These are phyloP conservation scores for Pipra filicauda DNA, from an alignment of 2,113 vertebrate species.

Conservation along the genomic window DNA sequence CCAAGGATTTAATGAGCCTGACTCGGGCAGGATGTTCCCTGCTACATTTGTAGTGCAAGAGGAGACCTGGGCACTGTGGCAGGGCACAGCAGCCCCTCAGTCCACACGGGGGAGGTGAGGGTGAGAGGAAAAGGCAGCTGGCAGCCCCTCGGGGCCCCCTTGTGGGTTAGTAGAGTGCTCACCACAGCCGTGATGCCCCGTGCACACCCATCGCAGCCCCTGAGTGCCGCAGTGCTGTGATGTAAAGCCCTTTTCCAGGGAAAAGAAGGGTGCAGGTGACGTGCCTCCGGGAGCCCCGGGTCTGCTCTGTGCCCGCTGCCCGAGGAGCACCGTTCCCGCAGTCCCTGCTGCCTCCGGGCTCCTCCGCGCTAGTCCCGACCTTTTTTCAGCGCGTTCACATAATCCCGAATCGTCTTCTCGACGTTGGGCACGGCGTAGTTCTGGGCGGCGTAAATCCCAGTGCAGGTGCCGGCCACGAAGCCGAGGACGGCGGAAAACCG, in stretches of 20 bases:
- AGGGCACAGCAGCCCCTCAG: not conserved
- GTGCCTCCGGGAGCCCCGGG: not conserved
- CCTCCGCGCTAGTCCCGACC: slow-evolving; percentile 77
- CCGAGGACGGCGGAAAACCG: slow-evolving; percentile 91
- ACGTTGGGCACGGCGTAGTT: slow-evolving; percentile 86
- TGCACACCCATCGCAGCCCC: not conserved
- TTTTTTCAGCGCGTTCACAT: slow-evolving; percentile 79
- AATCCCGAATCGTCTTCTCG: slow-evolving; percentile 87
- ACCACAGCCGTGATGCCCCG: not conserved
- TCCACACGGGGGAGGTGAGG: not conserved
- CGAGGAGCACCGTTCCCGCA: not conserved
- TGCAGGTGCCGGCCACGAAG: slow-evolving; percentile 85
- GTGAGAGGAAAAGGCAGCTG: not conserved
- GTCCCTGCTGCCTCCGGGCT: not conserved
- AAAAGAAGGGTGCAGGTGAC: not conserved
- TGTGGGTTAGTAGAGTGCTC: not conserved
- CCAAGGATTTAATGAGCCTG: slow-evolving; percentile 18
- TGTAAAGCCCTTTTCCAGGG: not conserved
- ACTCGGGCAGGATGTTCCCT: not conserved
- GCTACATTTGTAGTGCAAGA: not conserved
- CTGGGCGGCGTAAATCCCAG: slow-evolving; percentile 91
- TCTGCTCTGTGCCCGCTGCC: not conserved
- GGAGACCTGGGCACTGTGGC: not conserved
- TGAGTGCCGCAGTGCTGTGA: not conserved
- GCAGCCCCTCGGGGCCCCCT: not conserved